Base-by-base conservation (phyloP, 2,888 invertebrate genomes). In the Malacosoma neustria region DNA sequence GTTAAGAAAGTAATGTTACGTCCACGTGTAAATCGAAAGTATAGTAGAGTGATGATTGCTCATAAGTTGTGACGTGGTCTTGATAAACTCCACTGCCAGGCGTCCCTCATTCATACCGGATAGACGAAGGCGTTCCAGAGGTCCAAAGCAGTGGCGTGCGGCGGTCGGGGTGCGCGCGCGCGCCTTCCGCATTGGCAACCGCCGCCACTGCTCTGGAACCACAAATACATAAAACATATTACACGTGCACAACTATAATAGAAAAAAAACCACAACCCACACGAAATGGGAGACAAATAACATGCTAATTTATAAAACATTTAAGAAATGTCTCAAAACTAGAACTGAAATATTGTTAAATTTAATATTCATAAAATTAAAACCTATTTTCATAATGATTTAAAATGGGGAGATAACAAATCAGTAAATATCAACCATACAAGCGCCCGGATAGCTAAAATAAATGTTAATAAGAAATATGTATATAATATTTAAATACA, bases 111-210 rank as follows among this genome's bases (percentile, higher is more conserved):
- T 68, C 89, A 89, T 90, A 90, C 90, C 89, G 89, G 88, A 77
- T 89, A 84, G 69, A 86, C 86, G 84, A 87, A 87, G 87, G 89
- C 89, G 87, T 88, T 89, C 89, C 90, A 89, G 67, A 84, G 81
- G 73, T 87, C 86, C 86, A 87, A 87, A 87, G 89, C 90, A 89
- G 88, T 87, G 88, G 88, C 88, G 90, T 90, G 90, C 89, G 89
- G 89, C 82, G 89, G 89, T 85, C 88, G 89, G 87, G 88, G 82
- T 72, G 88, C 85, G 86, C 89, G 88, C 75, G 87, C 82, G 79
- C 86, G 84, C 72, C 82, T 75, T 64, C 75, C 77, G 75, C 85
- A 86, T 71, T 77, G 85, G 74, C 87, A 86, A 71, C 84, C 85
- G 84, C 85, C 86, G 86, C 85, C 86, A 87, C 87, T 87, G 87